Percentiles rank a stretch among this genome's conserved stretches.
phyloP scores from a whole-genome alignment of 2,888 invertebrate species.

The Oxytorus armatus region DNA sequence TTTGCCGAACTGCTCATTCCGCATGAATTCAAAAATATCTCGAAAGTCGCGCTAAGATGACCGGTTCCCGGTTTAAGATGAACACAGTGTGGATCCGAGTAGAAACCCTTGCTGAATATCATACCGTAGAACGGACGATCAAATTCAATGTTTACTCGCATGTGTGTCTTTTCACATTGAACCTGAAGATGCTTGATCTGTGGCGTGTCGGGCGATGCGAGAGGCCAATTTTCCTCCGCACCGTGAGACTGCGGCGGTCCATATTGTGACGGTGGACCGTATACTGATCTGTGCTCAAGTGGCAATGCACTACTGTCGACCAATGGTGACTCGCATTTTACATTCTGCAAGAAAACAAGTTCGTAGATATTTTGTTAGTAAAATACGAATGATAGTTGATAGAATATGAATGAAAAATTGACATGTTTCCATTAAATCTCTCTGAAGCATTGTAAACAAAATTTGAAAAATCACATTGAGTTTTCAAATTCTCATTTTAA shows the following conservation, averaged over 20 bases:
- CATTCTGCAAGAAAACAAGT: constrained; percentile 87
- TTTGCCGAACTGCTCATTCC: constrained; percentile 97
- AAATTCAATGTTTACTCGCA: constrained; percentile 97
- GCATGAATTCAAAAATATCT: constrained; percentile 96
- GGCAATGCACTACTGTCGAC: constrained; percentile 93
- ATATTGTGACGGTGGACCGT: constrained; percentile 85
- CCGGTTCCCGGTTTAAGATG: constrained; percentile 96
- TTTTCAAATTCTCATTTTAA: too few species aligned
- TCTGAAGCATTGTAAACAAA: too few species aligned
- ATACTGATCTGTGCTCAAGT: constrained; percentile 92
- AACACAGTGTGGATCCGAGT: constrained; percentile 96
- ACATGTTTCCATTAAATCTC: too few species aligned
- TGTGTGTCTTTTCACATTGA: constrained; percentile 97
- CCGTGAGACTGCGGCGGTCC: constrained; percentile 85
- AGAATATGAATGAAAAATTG: too few species aligned
- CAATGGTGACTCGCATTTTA: constrained; percentile 91
- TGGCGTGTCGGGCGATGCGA: constrained; percentile 95
- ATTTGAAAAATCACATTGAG: too few species aligned
- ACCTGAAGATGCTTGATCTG: constrained; percentile 97
- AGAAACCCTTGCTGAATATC: constrained; percentile 98
- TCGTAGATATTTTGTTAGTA: neutral
- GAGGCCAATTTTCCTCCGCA: constrained; percentile 94
- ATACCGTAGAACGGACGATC: constrained; percentile 97
- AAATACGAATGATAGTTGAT: neutral
- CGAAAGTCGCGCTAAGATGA: constrained; percentile 95